Conservation (phyloP, 2,888 invertebrate genomes). For the Clostera curtula region DNA sequence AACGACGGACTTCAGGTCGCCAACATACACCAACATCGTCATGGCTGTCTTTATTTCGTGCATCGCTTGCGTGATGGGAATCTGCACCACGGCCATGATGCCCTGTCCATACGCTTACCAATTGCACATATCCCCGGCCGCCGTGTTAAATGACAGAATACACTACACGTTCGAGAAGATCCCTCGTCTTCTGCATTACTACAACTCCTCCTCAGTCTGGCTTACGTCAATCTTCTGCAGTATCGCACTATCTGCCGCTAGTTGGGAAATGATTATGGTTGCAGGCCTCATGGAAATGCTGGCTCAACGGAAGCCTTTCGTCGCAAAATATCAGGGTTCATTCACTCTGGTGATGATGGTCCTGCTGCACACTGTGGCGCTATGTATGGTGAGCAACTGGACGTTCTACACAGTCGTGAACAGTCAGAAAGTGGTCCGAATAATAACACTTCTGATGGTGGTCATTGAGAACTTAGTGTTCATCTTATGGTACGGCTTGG, state of each 20-base stretch:
- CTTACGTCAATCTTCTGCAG: constrained; percentile 36
- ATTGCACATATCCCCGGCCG: constrained; percentile 23
- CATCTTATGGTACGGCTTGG: constrained; percentile 50
- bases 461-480: constrained; percentile 44
- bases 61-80: constrained; percentile 27
- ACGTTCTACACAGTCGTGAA: constrained; percentile 27
- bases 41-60: constrained; percentile 31
- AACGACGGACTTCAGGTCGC: constrained; percentile 40
- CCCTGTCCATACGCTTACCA: constrained; percentile 46
- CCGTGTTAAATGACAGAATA: constrained; percentile 25
- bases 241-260: constrained; percentile 30
- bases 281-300: constrained; percentile 38
- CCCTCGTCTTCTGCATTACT: constrained; percentile 42
- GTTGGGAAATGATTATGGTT: constrained; percentile 30
- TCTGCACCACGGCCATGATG: constrained; percentile 41
- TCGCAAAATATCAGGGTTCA: constrained; percentile 38
- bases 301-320: constrained; percentile 20
- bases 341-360: constrained; percentile 21
- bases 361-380: constrained; percentile 36
- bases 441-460: constrained; percentile 30
- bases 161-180: constrained; percentile 43
- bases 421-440: constrained; percentile 24
- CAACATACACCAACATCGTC: constrained; percentile 49
- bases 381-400: constrained; percentile 37
- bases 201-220: constrained; percentile 32